Evolutionary conservation across 2,888 invertebrate species (phyloP), one percentile per base, ranked within the genome.

Genomic region (Prenolepis imparis): DNA sequence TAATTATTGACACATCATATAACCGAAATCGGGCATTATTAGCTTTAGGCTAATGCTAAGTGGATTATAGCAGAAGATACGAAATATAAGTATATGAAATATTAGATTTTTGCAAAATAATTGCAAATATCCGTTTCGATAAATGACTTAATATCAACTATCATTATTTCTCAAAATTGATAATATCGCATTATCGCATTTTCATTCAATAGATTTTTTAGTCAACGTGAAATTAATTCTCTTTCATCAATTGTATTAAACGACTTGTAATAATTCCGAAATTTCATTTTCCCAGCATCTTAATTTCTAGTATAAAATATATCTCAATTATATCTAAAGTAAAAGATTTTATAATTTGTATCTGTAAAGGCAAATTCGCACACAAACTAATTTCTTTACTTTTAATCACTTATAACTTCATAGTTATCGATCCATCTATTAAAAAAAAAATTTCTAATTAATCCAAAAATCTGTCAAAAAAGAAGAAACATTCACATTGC

Each of bases 1-100:
- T 72, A 78, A 78, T 78, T 78, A 70, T 78, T 78, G 78, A 78
- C 68, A 78, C 44, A 78, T 78, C 78, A 36, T 72, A 59, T 59
- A 59, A 48, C 55, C 3, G 39, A 4, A 78, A 24, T 21, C n/a
- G 24, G 24, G 48, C 41, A 57, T n/a, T 68, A 18, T 52, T 52
- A 41, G 70, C 59, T 78, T 70, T 44, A 21, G 39, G 44, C 44
- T 36, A 72, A 28, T 59, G 24, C 59, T 61, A 64, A 78, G 12
- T 78, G 57, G 36, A 78, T 59, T 36, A 52, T 5, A 70, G 18
- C 2, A 9, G 41, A 39, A 78, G 15, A 28, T 15, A n/a, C 39
- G n/a, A 41, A 77, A 48, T 67, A 21, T 15, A n/a, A n/a, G n/a
- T n/a, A 44, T 5, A 12, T 12, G 21, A 21, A 70, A 68, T 44